Base-by-base conservation (phyloP, 2,797 vertebrate genomes). In the Alauda arvensis region DNA sequence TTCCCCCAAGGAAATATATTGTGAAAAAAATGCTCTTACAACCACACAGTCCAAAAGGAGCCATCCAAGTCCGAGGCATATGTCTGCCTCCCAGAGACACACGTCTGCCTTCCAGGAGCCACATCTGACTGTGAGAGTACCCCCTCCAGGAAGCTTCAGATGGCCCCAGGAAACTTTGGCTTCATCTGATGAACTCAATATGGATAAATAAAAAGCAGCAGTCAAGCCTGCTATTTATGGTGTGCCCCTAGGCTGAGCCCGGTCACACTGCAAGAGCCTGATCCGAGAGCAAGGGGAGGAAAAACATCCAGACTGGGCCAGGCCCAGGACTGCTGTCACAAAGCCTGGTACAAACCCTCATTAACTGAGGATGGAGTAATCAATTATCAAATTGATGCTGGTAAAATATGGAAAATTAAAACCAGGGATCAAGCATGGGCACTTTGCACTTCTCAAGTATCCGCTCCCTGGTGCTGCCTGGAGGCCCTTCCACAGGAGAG, bases 131-230 rank as follows among this genome's bases (percentile, higher is more conserved):
- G 62, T 3, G 62, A 40, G 51, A 93, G 83, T 84, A 92, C 74
- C 88, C 75, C 40, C 71, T 75, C 55, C 93, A 84, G 85, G 89
- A 94, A 90, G 80, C 93, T 95, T 91, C 6, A 34, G 29, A 62
- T 20, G 71, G 80, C 94, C 96, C 92, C 90, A 95, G 93, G 94
- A 96, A 96, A 79, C 91, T 94, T 90, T 92, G 89, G 84, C 83
- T 96, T 90, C 87, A 91, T 93, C 92, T 94, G 92, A 92, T 89
- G 53, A 57, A 92, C 42, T 80, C 85, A 89, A 95, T 94, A 95
- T 21, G 65, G 90, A 45, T 56, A 93, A 96, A 96, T 87, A 95
- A 94, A 96, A 39, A 89, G 93, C 79, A 93, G 70, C 63, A 90
- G 69, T 52, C 71, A 61, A 83, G 65, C 10, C 37, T 82, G 57